Evolutionary conservation across 2,888 invertebrate species (phyloP).

Genomic region (Noctuana brunneofusca): DNA sequence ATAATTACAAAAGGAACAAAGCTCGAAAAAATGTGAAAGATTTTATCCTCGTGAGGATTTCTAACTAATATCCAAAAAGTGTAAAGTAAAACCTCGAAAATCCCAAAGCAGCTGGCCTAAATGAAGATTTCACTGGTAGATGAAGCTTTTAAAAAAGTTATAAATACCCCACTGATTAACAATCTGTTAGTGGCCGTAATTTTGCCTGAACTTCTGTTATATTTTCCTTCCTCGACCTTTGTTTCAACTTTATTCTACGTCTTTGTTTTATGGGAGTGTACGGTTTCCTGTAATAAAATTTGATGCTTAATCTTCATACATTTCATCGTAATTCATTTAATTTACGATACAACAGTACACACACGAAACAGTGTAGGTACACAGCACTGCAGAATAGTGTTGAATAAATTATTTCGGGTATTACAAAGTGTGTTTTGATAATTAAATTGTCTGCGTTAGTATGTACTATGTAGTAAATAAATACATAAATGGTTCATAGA

Average conservation of each 20-base stretch:
- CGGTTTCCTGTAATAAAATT: conserved; percentile 10
- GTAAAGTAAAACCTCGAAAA: conserved; percentile 36
- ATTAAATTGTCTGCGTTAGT: too few species aligned
- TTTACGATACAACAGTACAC: too few species aligned
- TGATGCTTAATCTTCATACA: neutral
- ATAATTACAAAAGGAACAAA: conserved; percentile 19
- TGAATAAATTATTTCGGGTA: too few species aligned
- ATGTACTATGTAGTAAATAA: too few species aligned
- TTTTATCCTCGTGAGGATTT: conserved; percentile 31
- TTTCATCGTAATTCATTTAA: conserved; percentile 7
- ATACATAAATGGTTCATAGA: too few species aligned
- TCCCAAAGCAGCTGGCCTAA: conserved; percentile 37
- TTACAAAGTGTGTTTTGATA: too few species aligned
- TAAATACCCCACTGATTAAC: conserved; percentile 44
- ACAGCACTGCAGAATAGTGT: neutral
- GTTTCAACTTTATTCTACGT: conserved; percentile 14
- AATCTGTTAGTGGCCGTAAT: conserved; percentile 43
- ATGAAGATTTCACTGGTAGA: conserved; percentile 17
- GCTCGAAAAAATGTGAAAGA: conserved; percentile 22
- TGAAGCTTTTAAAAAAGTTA: conserved; percentile 36
- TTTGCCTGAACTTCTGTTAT: conserved; percentile 39
- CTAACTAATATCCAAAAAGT: conserved; percentile 37
- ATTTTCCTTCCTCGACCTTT: conserved; percentile 22
- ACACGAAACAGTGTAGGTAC: too few species aligned
- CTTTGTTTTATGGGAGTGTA: conserved; percentile 18